Base-by-base conservation (phyloP, 64 coral and sea anemone genomes). In the Montipora foliosa region DNA sequence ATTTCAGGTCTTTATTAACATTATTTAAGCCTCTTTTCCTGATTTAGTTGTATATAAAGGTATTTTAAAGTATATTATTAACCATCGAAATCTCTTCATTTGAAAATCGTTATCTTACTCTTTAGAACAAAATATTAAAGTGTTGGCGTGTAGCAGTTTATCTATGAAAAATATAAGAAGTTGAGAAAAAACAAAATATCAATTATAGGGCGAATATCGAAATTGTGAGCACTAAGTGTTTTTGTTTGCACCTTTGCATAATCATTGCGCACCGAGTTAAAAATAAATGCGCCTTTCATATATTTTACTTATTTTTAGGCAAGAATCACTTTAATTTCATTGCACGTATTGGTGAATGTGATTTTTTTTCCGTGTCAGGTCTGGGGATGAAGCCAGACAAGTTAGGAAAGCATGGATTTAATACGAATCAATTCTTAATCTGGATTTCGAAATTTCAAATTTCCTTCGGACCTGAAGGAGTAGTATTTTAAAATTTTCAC, bases 21-120 rank as follows among this genome's bases (percentile, higher is more conserved):
- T 8, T 44, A 76, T 44, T 76, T 76, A 37, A 76, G 37, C 74
- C 46, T 45, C 17, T 4, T 5, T 37, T 5, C 14, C 29, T 85
- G 82, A 85, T 85, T 71, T 85, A 85, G 62, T 17, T 85, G 82
- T 85, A 85, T 13, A 85, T 85, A 85, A 46, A 85, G 82, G 53
- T 57, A 85, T 69, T 69, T 49, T 29, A 70, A 85, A 85, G 62
- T 85, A 29, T 85, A 85, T 85, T 70, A 85, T 49, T 19, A 67
- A 60, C 25, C 4, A 44, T 15, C 22, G 44, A 68, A 67, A 85
- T 85, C 62, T 85, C 82, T 70, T 70, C 44, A 16, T 49, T 71
- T 49, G 20, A 85, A 49, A 49, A 48, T 67, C 13, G 37, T 44
- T n/a, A 3, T 49, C 70, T 47, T 45, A 70, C 45, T 70, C 22